Conservation (phyloP, 2,888 invertebrate species). For the Platycnemis pennipes region DNA sequence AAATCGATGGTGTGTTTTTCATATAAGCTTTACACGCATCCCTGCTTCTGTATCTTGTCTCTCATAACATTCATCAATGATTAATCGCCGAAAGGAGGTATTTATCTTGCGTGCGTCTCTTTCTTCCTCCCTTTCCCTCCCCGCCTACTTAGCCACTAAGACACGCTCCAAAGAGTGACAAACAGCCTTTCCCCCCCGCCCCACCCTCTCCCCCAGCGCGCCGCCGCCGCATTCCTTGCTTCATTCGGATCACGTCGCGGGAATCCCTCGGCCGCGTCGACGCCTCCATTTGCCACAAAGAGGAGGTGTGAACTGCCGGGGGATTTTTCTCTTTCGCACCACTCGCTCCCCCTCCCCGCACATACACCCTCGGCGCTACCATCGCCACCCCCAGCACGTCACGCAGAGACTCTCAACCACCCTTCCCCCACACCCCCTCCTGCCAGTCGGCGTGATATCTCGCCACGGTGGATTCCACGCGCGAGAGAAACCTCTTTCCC, state of each 20-base stretch:
- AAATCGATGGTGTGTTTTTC: not conserved
- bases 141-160: slow-evolving; percentile 18
- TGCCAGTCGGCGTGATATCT: not conserved
- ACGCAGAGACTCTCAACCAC: not conserved
- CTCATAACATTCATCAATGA: slow-evolving; percentile 7
- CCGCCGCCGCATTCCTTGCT: not conserved
- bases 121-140: not conserved
- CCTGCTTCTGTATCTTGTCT: slow-evolving; percentile 29
- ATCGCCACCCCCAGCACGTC: not conserved
- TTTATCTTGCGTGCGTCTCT: not conserved
- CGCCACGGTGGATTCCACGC: slow-evolving; percentile 9
- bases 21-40: not conserved
- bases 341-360: not conserved
- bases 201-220: not conserved
- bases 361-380: not conserved
- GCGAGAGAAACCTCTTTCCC: slow-evolving; percentile 29
- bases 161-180: slow-evolving; percentile 39
- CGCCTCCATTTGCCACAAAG: slow-evolving; percentile 30
- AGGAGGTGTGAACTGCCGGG: slow-evolving; percentile 47
- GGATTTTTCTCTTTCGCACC: slow-evolving; percentile 13
- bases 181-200: not conserved
- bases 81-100: not conserved
- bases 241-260: slow-evolving; percentile 37
- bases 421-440: not conserved
- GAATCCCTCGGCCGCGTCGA: slow-evolving; percentile 46